phyloP scores from a whole-genome alignment of 30 jellyfish, hydroid and myxozoan species.

The Clytia hemisphaerica region DNA sequence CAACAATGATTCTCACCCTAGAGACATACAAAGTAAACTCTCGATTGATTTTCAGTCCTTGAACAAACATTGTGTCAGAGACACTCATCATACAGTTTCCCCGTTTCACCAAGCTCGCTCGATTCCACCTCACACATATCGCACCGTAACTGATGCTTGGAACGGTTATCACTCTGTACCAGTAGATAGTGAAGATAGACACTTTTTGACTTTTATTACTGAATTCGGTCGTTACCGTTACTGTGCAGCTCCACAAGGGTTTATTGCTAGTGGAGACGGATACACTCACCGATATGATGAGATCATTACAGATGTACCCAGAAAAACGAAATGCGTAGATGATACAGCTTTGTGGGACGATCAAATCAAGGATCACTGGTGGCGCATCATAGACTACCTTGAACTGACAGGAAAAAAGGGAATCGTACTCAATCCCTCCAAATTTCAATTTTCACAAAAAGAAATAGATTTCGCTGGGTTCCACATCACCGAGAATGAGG shows the following conservation, averaged over 20 bases:
- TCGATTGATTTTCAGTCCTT: conserved; percentile 8
- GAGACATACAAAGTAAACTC: not conserved
- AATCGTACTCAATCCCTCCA: not conserved
- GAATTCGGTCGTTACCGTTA: conserved; percentile 5
- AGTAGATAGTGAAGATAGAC: not conserved
- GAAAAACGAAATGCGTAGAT: not conserved
- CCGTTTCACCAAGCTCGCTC: not conserved
- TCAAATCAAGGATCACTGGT: not conserved
- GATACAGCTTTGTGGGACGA: not conserved
- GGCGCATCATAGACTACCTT: conserved; percentile 2
- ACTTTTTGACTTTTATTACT: not conserved
- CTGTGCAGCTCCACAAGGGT: not conserved
- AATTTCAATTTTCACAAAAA: not conserved
- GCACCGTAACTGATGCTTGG: conserved; percentile 4
- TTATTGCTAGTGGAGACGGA: conserved; percentile 42
- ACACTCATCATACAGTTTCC: conserved; percentile 23
- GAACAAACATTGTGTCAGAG: conserved; percentile 1
- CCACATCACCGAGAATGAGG: conserved; percentile 2
- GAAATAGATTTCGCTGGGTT: not conserved
- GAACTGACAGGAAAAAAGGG: not conserved
- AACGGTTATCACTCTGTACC: conserved; percentile 8
- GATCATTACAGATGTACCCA: not conserved
- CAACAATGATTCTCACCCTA: not conserved
- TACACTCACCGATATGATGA: conserved; percentile 25
- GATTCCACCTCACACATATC: not conserved